A percentile compares a stretch with the other conserved stretches of the same genome.
Evolutionary conservation across 2,797 vertebrate species (phyloP).

Genomic region (Kryptolebias ocellatus): DNA sequence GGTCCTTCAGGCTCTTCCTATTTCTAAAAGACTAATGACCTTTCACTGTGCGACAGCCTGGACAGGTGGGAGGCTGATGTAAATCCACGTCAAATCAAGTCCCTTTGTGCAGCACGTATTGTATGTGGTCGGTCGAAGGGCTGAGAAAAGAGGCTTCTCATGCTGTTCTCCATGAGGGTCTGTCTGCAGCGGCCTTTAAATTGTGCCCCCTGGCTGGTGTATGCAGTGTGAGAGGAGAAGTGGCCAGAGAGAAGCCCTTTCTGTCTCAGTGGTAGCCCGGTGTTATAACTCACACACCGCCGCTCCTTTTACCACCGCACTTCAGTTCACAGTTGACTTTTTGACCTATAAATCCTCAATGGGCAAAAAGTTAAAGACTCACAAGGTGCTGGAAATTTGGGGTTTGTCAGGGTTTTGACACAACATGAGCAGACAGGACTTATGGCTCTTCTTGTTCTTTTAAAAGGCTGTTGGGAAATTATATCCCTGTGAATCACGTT

Average conservation of each 20-base stretch:
- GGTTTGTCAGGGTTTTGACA: constrained; percentile 50
- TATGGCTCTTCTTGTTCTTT: constrained; percentile 38
- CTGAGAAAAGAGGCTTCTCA: constrained; percentile 56
- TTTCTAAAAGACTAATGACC: constrained; percentile 74
- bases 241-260: constrained; percentile 44
- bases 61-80: constrained; percentile 67
- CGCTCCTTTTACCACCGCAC: constrained; percentile 43
- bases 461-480: constrained; percentile 45
- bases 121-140: constrained; percentile 46
- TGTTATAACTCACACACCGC: constrained; percentile 66
- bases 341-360: constrained; percentile 61
- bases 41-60: constrained; percentile 61
- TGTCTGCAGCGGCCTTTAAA: constrained; percentile 62
- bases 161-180: constrained; percentile 47
- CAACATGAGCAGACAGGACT: constrained; percentile 38
- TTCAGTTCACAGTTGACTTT: constrained; percentile 64
- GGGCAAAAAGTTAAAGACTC: constrained; percentile 59
- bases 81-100: constrained; percentile 67
- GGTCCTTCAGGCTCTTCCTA: constrained; percentile 51
- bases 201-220: constrained; percentile 64
- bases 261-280: constrained; percentile 51
- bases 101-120: constrained; percentile 48
- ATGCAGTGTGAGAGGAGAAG: constrained; percentile 34
- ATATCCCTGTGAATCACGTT: constrained; percentile 48
- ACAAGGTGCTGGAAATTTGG: constrained; percentile 37